A percentile compares a stretch with the other conserved stretches of the same genome.
Conservation (phyloP, 2,797 vertebrate genomes). For the Gymnodraco acuticeps region DNA sequence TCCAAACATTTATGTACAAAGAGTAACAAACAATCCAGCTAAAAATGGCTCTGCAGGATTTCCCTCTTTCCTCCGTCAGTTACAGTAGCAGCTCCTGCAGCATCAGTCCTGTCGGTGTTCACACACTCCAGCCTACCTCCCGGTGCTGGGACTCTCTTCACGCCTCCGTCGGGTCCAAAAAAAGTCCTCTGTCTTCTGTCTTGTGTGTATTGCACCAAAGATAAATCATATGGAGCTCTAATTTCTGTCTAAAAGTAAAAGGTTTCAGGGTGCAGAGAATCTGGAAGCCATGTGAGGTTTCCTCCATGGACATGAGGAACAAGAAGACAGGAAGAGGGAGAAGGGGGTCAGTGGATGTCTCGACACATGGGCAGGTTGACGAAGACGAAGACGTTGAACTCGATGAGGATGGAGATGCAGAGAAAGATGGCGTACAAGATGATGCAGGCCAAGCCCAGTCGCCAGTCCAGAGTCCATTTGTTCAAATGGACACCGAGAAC, state of each 20-base stretch:
- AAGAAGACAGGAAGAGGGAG: constrained; percentile 13
- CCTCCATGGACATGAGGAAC: constrained; percentile 41
- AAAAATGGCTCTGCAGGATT: constrained; percentile 59
- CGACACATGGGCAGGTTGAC: constrained; percentile 97
- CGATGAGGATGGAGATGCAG: constrained; percentile 95
- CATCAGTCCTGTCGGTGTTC: constrained; percentile 50
- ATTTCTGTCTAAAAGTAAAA: constrained; percentile 49
- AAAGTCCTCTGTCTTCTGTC: constrained; percentile 27
- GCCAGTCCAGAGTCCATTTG: constrained; percentile 95
- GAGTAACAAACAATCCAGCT: constrained; percentile 77
- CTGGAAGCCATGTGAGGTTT: constrained; percentile 60
- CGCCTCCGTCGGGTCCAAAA: constrained; percentile 17
- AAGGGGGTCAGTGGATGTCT: constrained; percentile 82
- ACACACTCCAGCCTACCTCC: constrained; percentile 67
- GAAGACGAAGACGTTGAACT: constrained; percentile 97
- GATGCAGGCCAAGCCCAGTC: constrained; percentile 91
- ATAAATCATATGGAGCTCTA: constrained; percentile 66
- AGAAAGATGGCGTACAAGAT: constrained; percentile 92
- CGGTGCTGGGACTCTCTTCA: constrained; percentile 45
- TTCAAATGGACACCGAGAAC: constrained; percentile 94
- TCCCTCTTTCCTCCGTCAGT: constrained; percentile 42
- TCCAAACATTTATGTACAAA: constrained; percentile 80
- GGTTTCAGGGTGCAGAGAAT: constrained; percentile 48
- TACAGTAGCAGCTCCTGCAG: constrained; percentile 66
- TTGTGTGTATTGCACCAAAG: constrained; percentile 71